Evolutionary conservation across 2,113 vertebrate species (phyloP), one percentile per base, ranked within the genome.

Genomic region (Dicrurus megarhynchus): DNA sequence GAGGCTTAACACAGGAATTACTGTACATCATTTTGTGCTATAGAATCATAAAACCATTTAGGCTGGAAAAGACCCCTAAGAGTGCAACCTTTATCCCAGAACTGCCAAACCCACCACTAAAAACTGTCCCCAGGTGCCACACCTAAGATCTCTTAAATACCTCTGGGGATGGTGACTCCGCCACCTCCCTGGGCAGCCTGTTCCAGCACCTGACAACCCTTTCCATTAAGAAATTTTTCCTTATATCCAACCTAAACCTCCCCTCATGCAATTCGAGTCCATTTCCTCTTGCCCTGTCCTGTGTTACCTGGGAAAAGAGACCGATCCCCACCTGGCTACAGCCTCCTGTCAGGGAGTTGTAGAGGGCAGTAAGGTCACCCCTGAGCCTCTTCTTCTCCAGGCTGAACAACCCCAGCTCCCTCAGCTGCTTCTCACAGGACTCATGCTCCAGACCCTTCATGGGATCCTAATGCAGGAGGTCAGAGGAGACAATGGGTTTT

Each of bases 201-300:
- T 41, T 32, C 17, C 61, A 41, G 47, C 10, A 6, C 24, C 41
- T 47, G 61, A 60, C 5, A 26, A 52, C 11, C 7, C 16, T 53
- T 53, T 16, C 55, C 16, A 46, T 26, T 30, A n/a, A 32, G 16
- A 60, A 41, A 2, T n/a, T 41, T 53, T 53, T 32, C 20, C 39
- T 41, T 21, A 60, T 52, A 46, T n/a, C 16, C 16, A 75, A 47
- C 14, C 6, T 75, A 47, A 82, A 53, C 39, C 9, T n/a, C 5
- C 6, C 28, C 16, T 53, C 0, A 0, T 47, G 21, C 5, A 30
- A n/a, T 46, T n/a, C n/a, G 21, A 68, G n/a, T 22, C 28, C 46
- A n/a, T 68, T 75, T 75, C 28, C 16, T 75, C 46, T 46, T 52
- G 35, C 14, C 9, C 10, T 23, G 35, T 57, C 11, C 21, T 56